These are phyloP conservation scores for Schizotus pectinicornis DNA, from an alignment of 2,888 invertebrate genomes.

Conservation along the genomic window DNA sequence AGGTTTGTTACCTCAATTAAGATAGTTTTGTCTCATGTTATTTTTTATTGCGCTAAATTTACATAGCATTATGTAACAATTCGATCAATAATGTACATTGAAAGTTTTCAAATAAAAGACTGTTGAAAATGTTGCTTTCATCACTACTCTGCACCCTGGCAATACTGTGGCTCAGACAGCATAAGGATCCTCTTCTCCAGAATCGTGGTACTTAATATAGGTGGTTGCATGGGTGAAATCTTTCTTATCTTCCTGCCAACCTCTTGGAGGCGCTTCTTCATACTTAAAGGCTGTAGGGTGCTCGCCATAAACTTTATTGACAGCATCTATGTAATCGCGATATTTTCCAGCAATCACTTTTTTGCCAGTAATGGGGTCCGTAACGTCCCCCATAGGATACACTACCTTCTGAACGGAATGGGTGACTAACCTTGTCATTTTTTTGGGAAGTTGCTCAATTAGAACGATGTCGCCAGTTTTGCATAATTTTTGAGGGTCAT, in stretches of 20 bases:
- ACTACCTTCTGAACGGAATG: conserved; percentile 82
- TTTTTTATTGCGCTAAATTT: conserved; percentile 17
- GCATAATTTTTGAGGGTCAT: conserved; percentile 78
- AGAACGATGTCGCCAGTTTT: conserved; percentile 85
- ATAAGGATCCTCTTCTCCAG: conserved; percentile 76
- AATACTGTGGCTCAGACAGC: conserved; percentile 61
- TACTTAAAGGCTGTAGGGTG: conserved; percentile 74
- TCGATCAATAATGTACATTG: conserved; percentile 9
- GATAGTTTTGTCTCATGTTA: conserved; percentile 6
- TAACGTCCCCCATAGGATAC: conserved; percentile 82
- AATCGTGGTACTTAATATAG: conserved; percentile 80
- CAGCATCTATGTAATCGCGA: conserved; percentile 75
- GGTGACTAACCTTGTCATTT: conserved; percentile 76
- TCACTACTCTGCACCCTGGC: conserved; percentile 9
- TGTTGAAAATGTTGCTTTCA: conserved; percentile 5
- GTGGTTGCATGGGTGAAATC: conserved; percentile 81
- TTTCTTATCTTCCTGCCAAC: conserved; percentile 81
- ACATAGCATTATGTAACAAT: conserved; percentile 13
- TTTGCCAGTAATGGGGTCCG: conserved; percentile 85
- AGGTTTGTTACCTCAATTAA: conserved; percentile 25
- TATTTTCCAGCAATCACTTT: conserved; percentile 76
- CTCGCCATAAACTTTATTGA: conserved; percentile 73
- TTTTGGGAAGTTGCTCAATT: conserved; percentile 74
- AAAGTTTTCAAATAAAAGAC: conserved; percentile 25
- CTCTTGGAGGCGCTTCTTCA: conserved; percentile 76